Evolutionary conservation across 1,140 invertebrate genomes (phyloP).

Genomic region (Dysdera silvatica): DNA sequence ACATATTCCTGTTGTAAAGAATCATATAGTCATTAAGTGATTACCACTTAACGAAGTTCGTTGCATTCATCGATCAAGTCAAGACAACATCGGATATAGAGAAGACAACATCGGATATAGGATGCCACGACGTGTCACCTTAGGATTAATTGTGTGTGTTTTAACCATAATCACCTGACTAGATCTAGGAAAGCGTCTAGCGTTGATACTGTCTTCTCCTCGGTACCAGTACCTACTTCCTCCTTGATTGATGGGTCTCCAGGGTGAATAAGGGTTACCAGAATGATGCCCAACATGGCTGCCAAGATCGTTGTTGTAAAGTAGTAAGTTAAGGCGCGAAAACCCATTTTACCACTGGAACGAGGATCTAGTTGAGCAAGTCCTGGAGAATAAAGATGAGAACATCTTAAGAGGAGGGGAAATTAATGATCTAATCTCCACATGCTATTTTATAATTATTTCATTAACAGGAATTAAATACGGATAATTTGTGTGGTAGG

Average conservation of each 20-base stretch:
- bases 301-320: conserved; percentile 52
- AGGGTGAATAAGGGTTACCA: conserved; percentile 50
- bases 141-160: not conserved
- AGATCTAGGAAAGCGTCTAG: conserved; percentile 56
- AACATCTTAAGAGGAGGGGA: too few relatives aligned
- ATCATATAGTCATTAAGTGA: too few relatives aligned
- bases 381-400: conserved; percentile 32
- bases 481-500: too few relatives aligned
- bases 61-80: not conserved
- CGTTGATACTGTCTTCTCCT: conserved; percentile 44
- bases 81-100: not conserved
- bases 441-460: too few relatives aligned
- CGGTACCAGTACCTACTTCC: conserved; percentile 25
- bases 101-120: not conserved
- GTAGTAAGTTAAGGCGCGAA: conserved; percentile 52
- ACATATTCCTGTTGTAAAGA: conserved; percentile 50
- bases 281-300: conserved; percentile 48
- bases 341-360: conserved; percentile 47
- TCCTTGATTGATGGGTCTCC: conserved; percentile 40
- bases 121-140: not conserved
- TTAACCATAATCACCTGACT: conserved; percentile 46
- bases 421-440: too few relatives aligned
- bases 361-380: conserved; percentile 43
- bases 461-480: too few relatives aligned
- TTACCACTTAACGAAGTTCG: not conserved